These are phyloP conservation scores for Cheirogaleus major DNA, from an alignment of 2,797 vertebrate genomes.

Conservation along the genomic window DNA sequence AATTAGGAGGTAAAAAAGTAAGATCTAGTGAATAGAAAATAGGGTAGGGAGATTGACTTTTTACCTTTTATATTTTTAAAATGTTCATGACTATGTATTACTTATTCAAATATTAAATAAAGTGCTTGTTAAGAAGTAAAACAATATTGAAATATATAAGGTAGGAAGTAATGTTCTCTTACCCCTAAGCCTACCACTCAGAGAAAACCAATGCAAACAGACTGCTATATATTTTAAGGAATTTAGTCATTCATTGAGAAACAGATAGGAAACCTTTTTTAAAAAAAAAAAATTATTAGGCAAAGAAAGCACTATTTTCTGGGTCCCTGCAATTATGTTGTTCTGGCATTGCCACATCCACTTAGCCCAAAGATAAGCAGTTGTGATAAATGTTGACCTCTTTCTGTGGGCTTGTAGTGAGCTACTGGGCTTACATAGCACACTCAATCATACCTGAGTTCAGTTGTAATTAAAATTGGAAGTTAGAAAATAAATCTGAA, in stretches of 20 bases:
- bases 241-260: not conserved
- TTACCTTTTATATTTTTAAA: not conserved
- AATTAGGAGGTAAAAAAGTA: not conserved
- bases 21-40: not conserved
- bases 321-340: not conserved
- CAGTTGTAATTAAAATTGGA: not conserved
- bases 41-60: not conserved
- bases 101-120: not conserved
- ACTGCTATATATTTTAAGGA: not conserved
- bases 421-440: not conserved
- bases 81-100: not conserved
- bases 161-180: not conserved
- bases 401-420: not conserved
- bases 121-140: not conserved
- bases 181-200: not conserved
- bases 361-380: not conserved
- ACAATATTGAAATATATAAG: not conserved
- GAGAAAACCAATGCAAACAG: not conserved
- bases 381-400: not conserved
- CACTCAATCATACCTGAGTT: not conserved
- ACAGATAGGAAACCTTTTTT: not conserved
- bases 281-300: not conserved
- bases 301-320: not conserved
- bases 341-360: not conserved
- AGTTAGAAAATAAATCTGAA: conserved; percentile 46